Conservation (phyloP, 2,888 invertebrate genomes). For the Palloptera scutellata region DNA sequence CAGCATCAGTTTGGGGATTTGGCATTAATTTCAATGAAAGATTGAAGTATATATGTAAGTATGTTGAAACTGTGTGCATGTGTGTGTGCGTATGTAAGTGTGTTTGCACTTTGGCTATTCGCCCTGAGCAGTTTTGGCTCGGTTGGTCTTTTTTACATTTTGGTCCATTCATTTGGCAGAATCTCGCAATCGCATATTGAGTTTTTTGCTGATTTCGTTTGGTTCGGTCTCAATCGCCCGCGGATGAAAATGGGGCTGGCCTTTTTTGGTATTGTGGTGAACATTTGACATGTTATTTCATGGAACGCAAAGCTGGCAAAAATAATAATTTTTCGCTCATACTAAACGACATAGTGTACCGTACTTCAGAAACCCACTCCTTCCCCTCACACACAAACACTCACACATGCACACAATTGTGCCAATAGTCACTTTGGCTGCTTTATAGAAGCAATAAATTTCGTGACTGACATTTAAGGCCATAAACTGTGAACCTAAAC, state of each 20-base stretch:
- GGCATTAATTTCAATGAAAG: background rate
- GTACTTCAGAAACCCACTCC: no score
- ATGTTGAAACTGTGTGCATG: background rate
- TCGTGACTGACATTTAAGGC: background rate
- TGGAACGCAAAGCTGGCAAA: background rate
- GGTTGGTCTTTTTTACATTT: no score
- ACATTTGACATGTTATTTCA: slow-evolving; percentile 14
- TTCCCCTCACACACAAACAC: background rate
- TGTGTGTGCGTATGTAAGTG: background rate
- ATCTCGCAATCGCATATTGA: background rate
- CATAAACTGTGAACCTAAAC: slow-evolving; percentile 2
- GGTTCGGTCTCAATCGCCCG: background rate
- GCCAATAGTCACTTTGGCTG: slow-evolving; percentile 1
- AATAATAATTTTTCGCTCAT: no score
- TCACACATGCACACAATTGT: background rate
- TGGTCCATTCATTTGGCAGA: no score
- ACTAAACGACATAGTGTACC: no score
- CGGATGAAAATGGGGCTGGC: slow-evolving; percentile 11
- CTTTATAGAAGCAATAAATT: slow-evolving; percentile 12
- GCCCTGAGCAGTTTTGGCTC: no score
- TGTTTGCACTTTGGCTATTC: background rate
- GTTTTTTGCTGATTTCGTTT: background rate
- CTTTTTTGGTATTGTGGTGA: slow-evolving; percentile 13
- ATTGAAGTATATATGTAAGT: background rate
- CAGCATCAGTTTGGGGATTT: background rate